Conservation (phyloP, 2,888 invertebrate species). For the Mesoligia furuncula region DNA sequence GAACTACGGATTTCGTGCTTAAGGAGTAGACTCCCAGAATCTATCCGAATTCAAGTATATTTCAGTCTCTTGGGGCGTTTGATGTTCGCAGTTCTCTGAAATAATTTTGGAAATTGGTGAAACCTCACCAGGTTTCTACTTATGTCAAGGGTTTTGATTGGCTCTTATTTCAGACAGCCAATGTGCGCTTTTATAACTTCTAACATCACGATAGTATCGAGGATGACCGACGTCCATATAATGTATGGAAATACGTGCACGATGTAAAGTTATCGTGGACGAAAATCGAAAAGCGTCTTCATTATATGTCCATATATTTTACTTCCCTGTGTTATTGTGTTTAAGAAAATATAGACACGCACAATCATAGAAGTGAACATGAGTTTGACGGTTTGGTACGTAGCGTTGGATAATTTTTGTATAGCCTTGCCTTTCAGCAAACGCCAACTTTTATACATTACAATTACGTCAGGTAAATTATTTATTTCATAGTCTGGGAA, state of each 20-base stretch:
- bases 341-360: not conserved
- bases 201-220: not conserved
- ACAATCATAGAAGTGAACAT: not conserved
- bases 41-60: not conserved
- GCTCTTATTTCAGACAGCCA: not conserved
- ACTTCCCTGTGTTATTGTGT: too few relatives aligned
- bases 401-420: not conserved
- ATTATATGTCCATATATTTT: not conserved
- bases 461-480: slow-evolving; percentile 14
- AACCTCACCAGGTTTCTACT: not conserved
- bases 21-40: not conserved
- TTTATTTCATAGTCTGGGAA: slow-evolving; percentile 39
- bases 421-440: not conserved
- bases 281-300: not conserved
- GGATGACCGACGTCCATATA: not conserved
- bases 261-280: not conserved
- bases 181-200: not conserved
- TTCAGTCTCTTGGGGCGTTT: not conserved
- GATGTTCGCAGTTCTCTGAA: not conserved
- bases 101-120: not conserved
- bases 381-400: not conserved
- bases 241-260: not conserved
- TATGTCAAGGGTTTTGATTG: not conserved
- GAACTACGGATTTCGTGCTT: not conserved
- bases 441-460: not conserved